Evolutionary conservation across 1,140 invertebrate genomes (phyloP).

Genomic region (Aphelenchoides besseyi): DNA sequence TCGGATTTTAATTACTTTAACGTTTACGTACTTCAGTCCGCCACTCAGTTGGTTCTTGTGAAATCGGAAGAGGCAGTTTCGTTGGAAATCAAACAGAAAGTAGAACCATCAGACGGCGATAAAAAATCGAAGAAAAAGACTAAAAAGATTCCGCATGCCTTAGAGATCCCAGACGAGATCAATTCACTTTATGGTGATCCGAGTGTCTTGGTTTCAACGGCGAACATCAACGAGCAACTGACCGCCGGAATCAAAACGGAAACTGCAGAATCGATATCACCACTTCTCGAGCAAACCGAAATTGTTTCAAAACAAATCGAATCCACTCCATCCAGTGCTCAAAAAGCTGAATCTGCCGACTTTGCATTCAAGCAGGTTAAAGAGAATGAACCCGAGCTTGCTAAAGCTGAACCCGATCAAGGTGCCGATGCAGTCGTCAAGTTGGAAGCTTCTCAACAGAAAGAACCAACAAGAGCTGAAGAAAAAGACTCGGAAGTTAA

Average conservation of each 20-base stretch:
- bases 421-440: not conserved
- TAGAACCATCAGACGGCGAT: not conserved
- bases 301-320: constrained; percentile 5
- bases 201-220: constrained; percentile 2
- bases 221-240: not conserved
- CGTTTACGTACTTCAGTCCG: not conserved
- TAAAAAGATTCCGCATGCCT: not conserved
- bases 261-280: not conserved
- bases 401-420: not conserved
- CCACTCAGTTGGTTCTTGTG: constrained; percentile 1
- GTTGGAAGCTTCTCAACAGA: no score
- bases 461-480: no score
- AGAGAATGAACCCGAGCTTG: not conserved
- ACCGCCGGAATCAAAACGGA: not conserved
- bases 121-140: not conserved
- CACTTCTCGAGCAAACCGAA: not conserved
- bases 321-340: not conserved
- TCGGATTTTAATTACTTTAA: not conserved
- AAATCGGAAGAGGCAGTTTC: not conserved
- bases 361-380: constrained; percentile 6
- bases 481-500: not conserved
- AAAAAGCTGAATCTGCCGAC: not conserved
- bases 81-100: not conserved
- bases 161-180: constrained; percentile 21
- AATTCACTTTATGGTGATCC: constrained; percentile 8